Evolutionary conservation across 2,888 invertebrate species (phyloP).

Genomic region (Gibbula magus): DNA sequence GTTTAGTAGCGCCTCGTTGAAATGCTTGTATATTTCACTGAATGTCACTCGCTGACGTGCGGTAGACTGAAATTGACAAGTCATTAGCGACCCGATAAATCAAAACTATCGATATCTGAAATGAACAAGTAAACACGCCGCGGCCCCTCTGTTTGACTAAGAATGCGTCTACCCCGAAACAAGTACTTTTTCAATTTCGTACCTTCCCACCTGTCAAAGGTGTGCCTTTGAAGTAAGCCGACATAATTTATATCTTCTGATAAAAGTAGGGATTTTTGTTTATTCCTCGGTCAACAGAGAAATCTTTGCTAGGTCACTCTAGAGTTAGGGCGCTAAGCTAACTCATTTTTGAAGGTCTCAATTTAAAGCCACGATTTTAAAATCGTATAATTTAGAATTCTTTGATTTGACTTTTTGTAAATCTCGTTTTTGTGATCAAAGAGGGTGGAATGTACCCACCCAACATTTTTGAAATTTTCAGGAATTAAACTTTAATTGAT

Average conservation of each 20-base stretch:
- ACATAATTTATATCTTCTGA: slow-evolving; percentile 1
- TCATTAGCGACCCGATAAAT: slow-evolving; percentile 6
- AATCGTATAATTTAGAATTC: no score
- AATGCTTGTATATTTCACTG: not conserved
- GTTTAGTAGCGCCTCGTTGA: not conserved
- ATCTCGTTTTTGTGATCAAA: no score
- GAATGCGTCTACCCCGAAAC: not conserved
- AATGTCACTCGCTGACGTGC: not conserved
- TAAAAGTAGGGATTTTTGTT: slow-evolving; percentile 5
- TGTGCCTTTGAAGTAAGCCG: not conserved
- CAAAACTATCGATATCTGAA: slow-evolving; percentile 1
- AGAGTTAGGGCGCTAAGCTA: not conserved
- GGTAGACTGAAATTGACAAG: slow-evolving; percentile 4
- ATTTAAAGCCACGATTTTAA: no score
- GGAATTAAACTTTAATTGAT: no score
- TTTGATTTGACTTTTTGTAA: no score
- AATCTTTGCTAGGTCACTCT: not conserved
- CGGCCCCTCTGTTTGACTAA: slow-evolving; percentile 2
- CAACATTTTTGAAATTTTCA: no score
- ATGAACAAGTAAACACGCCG: not conserved
- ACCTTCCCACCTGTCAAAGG: not conserved
- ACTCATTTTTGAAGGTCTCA: not conserved
- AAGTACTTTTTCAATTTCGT: slow-evolving; percentile 8
- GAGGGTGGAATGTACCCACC: no score
- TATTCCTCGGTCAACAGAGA: not conserved